Conservation (phyloP, 2,888 invertebrate genomes). For the Mythimna impura region DNA sequence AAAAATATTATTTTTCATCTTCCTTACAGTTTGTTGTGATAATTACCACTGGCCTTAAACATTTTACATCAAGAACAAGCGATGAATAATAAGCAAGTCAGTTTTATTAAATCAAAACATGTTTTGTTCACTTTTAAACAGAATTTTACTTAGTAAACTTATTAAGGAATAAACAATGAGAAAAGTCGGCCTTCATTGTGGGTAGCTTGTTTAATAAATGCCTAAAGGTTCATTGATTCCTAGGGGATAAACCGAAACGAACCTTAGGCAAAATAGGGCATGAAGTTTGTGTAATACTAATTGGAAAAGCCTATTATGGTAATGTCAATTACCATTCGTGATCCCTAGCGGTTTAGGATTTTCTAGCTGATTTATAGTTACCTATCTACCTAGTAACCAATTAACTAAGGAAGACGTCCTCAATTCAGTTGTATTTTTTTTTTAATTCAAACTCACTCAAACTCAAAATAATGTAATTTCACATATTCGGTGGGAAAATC, state of each 20-base stretch:
- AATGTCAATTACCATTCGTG: conserved; percentile 21
- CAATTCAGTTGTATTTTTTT: too few species aligned
- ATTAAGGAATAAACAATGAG: conserved; percentile 34
- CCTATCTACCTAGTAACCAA: not conserved
- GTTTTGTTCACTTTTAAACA: conserved; percentile 47
- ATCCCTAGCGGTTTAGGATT: not conserved
- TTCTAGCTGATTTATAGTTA: conserved; percentile 1
- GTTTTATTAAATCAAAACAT: conserved; percentile 46
- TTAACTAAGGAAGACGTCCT: not conserved
- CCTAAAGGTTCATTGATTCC: conserved; percentile 19
- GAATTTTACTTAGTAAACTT: conserved; percentile 36
- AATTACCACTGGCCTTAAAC: conserved; percentile 7
- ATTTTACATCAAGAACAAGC: conserved; percentile 17
- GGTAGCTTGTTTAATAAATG: conserved; percentile 14
- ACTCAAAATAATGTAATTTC: too few species aligned
- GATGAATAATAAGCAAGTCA: conserved; percentile 49
- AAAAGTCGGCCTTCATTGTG: conserved; percentile 20
- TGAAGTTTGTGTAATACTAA: conserved; percentile 21
- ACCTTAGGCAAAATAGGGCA: conserved; percentile 2
- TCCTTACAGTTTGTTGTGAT: not conserved
- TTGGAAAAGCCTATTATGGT: conserved; percentile 25
- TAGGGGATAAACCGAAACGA: conserved; percentile 26
- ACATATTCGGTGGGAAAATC: too few species aligned
- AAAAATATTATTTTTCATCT: not conserved
- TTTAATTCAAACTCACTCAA: too few species aligned